Evolutionary conservation across 2,797 vertebrate species (phyloP), one percentile per base, ranked within the genome.

Genomic region (Pseudomugil tenellus): DNA sequence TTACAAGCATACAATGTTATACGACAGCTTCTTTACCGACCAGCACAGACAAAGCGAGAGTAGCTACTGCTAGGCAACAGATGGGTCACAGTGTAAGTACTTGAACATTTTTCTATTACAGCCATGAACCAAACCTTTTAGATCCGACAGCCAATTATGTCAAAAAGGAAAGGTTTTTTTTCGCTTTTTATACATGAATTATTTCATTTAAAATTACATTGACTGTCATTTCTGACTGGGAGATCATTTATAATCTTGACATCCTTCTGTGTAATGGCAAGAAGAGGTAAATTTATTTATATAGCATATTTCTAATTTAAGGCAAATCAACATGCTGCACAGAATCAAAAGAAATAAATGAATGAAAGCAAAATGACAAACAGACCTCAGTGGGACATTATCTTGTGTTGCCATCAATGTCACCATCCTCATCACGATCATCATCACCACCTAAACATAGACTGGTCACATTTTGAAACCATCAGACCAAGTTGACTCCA

Each of bases 61-160:
- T 16, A 17, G 8, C 34, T 28, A 32, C 35, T 25, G 31, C 51
- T 11, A 25, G 26, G 48, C 52, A 51, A 67, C 63, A 77, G 65
- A 52, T 37, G 72, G 61, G 63, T 66, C 58, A 67, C 25, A 68
- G 54, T 61, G 35, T 37, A 49, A 68, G 49, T 76, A 64, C 78
- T 79, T 78, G 72, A 84, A 57, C 32, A 25, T 12, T 58, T 43
- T 43, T 43, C 41, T 9, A 43, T 43, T 8, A n/a, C 8, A n/a
- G 14, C 41, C 39, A 41, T 43, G 41, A 43, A n/a, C 41, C 41
- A 43, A 43, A 43, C 41, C 17, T 43, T 43, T 43, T 43, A 43
- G 17, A 43, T 43, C 41, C n/a, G 41, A 43, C 41, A 43, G 41
- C 6, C 19, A 43, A 43, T 43, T n/a, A 19, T 19, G 41, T 41